Evolutionary conservation across 2,888 invertebrate species (phyloP), one percentile per base, ranked within the genome.

Genomic region (Acanthosoma haemorrhoidale): DNA sequence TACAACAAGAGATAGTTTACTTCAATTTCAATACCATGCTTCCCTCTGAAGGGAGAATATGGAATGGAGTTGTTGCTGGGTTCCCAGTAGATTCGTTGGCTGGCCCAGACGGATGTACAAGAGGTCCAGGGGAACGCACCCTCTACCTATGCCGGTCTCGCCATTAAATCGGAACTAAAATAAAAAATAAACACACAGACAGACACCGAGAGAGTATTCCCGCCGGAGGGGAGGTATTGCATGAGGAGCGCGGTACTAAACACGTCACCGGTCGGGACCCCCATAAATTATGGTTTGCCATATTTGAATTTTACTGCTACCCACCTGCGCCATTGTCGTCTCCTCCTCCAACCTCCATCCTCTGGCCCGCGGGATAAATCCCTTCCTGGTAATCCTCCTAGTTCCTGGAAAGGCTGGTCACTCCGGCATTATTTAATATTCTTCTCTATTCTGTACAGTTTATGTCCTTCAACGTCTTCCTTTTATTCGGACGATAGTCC

Each of bases 291-390:
- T 60, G 60, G 41, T 68, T 34, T 36, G 25, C 34, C 70, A 59
- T 70, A 70, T 70, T 68, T 70, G 70, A 70, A 67, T 66, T 70
- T 70, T 67, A 60, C 60, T 21, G 39, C 69, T 29, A 38, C 60
- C 70, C 70, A 67, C 70, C 68, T 68, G 67, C 70, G 59, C 70
- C 25, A 21, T 36, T 36, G 34, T 34, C 6, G n/a, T 36, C 11
- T 61, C 21, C 18, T 61, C 31, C 59, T 32, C 2, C 36, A 11
- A 9, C 8, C 6, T 36, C 36, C 36, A n/a, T n/a, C n/a, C n/a
- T n/a, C n/a, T n/a, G n/a, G n/a, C n/a, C 25, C 6, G 0, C 6
- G 25, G 13, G 8, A 25, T 25, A 51, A 51, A 25, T 25, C 25
- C 6, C 5, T 25, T 51, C n/a, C n/a, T 51, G 5, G 25, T 51